Conservation (phyloP, 2,888 invertebrate genomes). For the Cerastis leucographa region DNA sequence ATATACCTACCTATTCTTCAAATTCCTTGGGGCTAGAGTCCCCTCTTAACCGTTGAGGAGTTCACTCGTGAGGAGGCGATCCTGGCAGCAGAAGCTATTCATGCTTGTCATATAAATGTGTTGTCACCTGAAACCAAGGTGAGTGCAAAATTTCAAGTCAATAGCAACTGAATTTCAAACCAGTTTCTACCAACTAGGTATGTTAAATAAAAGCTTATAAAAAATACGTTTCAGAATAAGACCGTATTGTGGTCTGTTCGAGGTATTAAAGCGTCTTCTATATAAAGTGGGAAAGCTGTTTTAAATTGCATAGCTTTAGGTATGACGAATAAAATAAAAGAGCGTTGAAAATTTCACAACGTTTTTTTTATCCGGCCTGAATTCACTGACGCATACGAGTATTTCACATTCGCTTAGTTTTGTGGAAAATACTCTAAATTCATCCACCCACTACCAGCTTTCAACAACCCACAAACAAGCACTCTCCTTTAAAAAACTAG, state of each 20-base stretch:
- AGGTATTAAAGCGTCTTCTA: not conserved
- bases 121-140: not conserved
- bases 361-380: not conserved
- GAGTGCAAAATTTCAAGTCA: not conserved
- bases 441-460: not conserved
- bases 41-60: too few species aligned
- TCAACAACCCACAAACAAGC: conserved; percentile 38
- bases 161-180: too few species aligned
- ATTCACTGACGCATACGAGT: conserved; percentile 15
- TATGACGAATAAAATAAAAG: conserved; percentile 1
- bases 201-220: too few species aligned
- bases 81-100: fast-evolving
- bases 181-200: too few species aligned
- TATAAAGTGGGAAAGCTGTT: too few species aligned
- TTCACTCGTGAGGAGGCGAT: not conserved
- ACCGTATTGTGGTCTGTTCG: too few species aligned
- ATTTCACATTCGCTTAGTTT: conserved; percentile 23
- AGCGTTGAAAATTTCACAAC: not conserved
- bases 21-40: too few species aligned
- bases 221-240: not conserved
- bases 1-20: too few species aligned
- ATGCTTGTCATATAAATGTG: not conserved
- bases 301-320: not conserved
- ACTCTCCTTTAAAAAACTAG: conserved; percentile 25
- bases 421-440: conserved; percentile 22